A percentile compares a stretch with the other conserved stretches of the same genome.
phyloP scores from a whole-genome alignment of 2,797 vertebrate genomes.

The Protosalanx chinensis region DNA sequence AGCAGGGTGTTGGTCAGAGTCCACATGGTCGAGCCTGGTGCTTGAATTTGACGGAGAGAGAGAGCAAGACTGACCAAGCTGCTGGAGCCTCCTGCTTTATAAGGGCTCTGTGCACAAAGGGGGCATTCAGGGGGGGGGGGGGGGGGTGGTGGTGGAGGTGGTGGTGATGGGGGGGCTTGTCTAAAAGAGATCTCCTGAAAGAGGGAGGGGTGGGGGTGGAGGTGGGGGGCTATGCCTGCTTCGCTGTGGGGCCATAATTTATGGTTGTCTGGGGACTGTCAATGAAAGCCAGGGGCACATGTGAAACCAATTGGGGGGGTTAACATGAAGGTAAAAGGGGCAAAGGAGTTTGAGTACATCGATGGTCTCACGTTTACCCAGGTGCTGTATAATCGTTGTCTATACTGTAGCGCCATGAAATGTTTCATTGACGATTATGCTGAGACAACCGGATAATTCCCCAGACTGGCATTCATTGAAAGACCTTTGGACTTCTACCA shows the following conservation, averaged over 20 bases:
- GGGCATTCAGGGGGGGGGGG: constrained; percentile 42
- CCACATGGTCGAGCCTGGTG: constrained; percentile 69
- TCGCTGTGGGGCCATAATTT: constrained; percentile 15
- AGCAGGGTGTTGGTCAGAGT: constrained; percentile 58
- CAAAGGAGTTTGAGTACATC: neutral
- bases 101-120: constrained; percentile 57
- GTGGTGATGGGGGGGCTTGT: neutral
- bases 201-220: neutral
- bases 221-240: constrained; percentile 26
- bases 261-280: constrained; percentile 35
- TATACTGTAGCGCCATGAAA: constrained; percentile 7
- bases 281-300: constrained; percentile 39
- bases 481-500: neutral
- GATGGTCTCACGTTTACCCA: constrained; percentile 16
- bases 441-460: constrained; percentile 8
- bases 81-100: constrained; percentile 55
- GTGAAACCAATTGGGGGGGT: constrained; percentile 38
- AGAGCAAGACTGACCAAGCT: constrained; percentile 35
- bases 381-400: constrained; percentile 14
- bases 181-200: constrained; percentile 8
- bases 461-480: constrained; percentile 1
- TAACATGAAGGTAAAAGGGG: neutral
- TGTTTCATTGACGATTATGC: constrained; percentile 7
- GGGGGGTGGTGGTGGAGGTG: neutral
- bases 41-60: constrained; percentile 33